Percentiles rank a stretch among this genome's conserved stretches.
Evolutionary conservation across 2,113 vertebrate genomes (phyloP).

Genomic region (Apistogramma diplotaenia): DNA sequence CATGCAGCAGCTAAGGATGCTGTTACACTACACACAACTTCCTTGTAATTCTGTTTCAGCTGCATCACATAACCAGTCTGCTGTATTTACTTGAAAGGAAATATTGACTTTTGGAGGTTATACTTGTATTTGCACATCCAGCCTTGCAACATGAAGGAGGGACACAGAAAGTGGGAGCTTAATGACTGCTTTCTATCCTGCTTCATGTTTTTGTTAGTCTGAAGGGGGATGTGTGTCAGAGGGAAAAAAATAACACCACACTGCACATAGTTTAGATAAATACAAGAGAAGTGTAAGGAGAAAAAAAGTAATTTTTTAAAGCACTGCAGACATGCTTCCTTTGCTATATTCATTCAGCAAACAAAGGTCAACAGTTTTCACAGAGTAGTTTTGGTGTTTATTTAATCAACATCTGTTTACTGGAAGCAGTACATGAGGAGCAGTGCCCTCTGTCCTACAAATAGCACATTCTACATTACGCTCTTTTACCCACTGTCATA

Average conservation of each 20-base stretch:
- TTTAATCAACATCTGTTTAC: neutral
- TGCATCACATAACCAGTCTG: neutral
- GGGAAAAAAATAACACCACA: slow-evolving; percentile 1
- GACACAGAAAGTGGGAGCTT: slow-evolving; percentile 9
- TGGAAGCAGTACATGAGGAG: neutral
- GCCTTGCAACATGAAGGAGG: neutral
- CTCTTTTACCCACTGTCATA: slow-evolving; percentile 13
- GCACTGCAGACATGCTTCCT: slow-evolving; percentile 21
- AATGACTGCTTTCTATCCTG: slow-evolving; percentile 7
- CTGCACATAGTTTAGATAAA: slow-evolving; percentile 19
- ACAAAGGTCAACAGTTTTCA: slow-evolving; percentile 8
- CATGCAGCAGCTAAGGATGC: neutral
- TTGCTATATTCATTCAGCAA: neutral
- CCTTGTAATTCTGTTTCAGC: neutral
- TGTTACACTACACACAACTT: neutral
- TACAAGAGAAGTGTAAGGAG: neutral
- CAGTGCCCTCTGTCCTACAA: slow-evolving; percentile 13
- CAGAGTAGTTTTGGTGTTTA: neutral
- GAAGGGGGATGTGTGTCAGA: slow-evolving; percentile 27
- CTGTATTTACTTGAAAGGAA: neutral
- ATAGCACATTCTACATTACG: neutral
- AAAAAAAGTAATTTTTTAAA: neutral
- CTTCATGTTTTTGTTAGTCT: slow-evolving; percentile 23
- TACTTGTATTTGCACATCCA: neutral
- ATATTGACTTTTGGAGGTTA: neutral